These are phyloP conservation scores for Caenorhabditis sp. DNA, from an alignment of 2,888 invertebrate species.

Conservation along the genomic window DNA sequence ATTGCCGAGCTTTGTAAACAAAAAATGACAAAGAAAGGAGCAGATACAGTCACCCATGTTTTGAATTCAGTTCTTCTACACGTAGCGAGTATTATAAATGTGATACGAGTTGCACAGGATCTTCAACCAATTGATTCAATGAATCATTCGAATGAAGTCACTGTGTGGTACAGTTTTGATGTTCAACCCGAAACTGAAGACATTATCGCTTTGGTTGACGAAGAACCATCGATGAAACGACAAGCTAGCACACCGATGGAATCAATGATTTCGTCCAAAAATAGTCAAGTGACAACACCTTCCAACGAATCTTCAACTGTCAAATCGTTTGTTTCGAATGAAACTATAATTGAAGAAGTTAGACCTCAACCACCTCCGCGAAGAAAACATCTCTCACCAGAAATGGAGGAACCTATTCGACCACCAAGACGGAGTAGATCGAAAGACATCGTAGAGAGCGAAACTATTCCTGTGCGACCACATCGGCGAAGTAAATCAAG, in stretches of 20 bases:
- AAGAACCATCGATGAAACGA: slow-evolving; percentile 26
- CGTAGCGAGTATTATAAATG: slow-evolving; percentile 51
- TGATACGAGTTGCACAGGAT: slow-evolving; percentile 34
- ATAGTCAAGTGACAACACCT: slow-evolving; percentile 20
- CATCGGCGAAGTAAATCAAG: background rate
- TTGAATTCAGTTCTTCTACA: slow-evolving; percentile 53
- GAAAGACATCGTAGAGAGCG: background rate
- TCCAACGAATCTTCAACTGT: slow-evolving; percentile 10
- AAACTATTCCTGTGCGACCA: background rate
- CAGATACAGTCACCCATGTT: slow-evolving; percentile 63
- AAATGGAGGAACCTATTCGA: slow-evolving; percentile 19
- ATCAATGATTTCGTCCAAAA: slow-evolving; percentile 6
- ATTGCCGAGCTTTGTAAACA: slow-evolving; percentile 61
- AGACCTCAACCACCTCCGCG: slow-evolving; percentile 26
- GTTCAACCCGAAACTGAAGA: slow-evolving; percentile 39
- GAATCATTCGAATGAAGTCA: slow-evolving; percentile 19
- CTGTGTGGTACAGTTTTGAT: slow-evolving; percentile 36
- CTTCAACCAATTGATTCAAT: slow-evolving; percentile 26
- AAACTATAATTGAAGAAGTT: background rate
- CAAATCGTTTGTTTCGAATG: background rate
- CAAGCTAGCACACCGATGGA: slow-evolving; percentile 20
- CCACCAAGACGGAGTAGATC: slow-evolving; percentile 17
- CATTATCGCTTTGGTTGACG: slow-evolving; percentile 38
- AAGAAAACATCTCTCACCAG: slow-evolving; percentile 13
- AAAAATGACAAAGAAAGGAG: slow-evolving; percentile 56